Percentiles rank a stretch among this genome's conserved stretches.
Conservation (phyloP, 2,113 vertebrate species). For the Alexandromys fortis region DNA sequence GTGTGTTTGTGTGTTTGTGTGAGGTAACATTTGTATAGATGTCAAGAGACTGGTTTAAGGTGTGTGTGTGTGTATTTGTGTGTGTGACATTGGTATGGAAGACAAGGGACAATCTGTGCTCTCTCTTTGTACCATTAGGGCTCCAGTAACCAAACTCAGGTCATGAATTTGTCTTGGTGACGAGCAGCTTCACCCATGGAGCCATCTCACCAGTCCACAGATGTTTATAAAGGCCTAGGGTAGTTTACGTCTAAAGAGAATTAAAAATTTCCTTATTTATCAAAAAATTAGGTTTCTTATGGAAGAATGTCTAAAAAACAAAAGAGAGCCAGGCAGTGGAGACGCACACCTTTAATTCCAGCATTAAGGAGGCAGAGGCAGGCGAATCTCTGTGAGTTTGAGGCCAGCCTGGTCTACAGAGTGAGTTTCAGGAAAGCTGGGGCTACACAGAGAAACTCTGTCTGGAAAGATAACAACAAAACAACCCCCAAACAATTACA, state of each 20-base stretch:
- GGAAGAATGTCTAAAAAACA: slow-evolving; percentile 23
- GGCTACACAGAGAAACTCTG: neutral
- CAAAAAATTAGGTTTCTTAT: neutral
- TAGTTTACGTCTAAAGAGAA: neutral
- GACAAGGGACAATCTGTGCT: neutral
- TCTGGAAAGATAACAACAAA: neutral
- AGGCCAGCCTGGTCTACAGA: neutral
- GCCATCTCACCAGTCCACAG: neutral
- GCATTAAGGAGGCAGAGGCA: neutral
- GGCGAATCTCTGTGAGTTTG: neutral
- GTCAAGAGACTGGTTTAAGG: no score
- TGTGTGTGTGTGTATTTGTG: neutral
- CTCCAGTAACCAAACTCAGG: no score
- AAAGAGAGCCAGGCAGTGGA: neutral
- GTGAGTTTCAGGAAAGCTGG: neutral
- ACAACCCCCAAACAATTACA: neutral
- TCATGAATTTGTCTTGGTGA: no score
- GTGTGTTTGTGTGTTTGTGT: no score
- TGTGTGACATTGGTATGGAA: neutral
- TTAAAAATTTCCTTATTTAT: neutral
- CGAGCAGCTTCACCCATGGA: neutral
- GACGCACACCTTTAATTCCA: neutral
- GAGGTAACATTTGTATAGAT: no score
- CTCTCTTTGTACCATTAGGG: neutral
- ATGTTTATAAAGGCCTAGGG: neutral